Evolutionary conservation across 2,113 vertebrate genomes (phyloP).

Genomic region (Cottus gobio): DNA sequence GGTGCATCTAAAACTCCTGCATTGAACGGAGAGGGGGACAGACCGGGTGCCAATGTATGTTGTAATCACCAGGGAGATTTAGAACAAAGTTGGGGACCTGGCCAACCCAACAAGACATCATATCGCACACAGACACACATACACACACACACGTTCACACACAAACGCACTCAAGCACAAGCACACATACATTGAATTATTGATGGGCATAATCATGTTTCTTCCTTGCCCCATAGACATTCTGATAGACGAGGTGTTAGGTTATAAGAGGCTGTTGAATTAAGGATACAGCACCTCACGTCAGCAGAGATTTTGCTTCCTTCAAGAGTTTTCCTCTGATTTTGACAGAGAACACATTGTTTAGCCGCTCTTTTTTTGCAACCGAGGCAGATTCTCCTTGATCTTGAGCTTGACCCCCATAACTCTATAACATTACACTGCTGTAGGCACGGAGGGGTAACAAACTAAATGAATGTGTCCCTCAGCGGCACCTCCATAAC

Average conservation of each 20-base stretch:
- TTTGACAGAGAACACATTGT: conserved; percentile 78
- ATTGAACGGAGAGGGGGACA: conserved; percentile 49
- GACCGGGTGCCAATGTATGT: conserved; percentile 53
- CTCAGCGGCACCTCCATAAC: conserved; percentile 61
- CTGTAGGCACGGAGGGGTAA: conserved; percentile 53
- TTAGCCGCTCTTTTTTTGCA: conserved; percentile 70
- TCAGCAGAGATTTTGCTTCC: conserved; percentile 81
- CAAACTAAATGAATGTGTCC: conserved; percentile 71
- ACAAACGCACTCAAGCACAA: conserved; percentile 33
- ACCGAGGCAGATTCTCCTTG: conserved; percentile 75
- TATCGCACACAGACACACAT: conserved; percentile 41
- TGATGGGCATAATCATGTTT: conserved; percentile 83
- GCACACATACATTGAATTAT: conserved; percentile 78
- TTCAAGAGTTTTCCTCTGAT: conserved; percentile 72
- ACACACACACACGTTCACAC: conserved; percentile 24
- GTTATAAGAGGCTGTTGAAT: conserved; percentile 79
- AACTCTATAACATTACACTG: conserved; percentile 70
- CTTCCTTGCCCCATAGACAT: conserved; percentile 72
- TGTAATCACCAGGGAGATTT: conserved; percentile 77
- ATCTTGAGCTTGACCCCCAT: conserved; percentile 77
- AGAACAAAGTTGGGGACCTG: conserved; percentile 68
- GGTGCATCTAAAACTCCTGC: conserved; percentile 65
- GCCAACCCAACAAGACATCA: conserved; percentile 73
- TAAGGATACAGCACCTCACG: conserved; percentile 71
- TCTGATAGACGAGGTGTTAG: conserved; percentile 79